Base-by-base conservation (phyloP, 64 coral and sea anemone species). In the Platygyra sinensis region DNA sequence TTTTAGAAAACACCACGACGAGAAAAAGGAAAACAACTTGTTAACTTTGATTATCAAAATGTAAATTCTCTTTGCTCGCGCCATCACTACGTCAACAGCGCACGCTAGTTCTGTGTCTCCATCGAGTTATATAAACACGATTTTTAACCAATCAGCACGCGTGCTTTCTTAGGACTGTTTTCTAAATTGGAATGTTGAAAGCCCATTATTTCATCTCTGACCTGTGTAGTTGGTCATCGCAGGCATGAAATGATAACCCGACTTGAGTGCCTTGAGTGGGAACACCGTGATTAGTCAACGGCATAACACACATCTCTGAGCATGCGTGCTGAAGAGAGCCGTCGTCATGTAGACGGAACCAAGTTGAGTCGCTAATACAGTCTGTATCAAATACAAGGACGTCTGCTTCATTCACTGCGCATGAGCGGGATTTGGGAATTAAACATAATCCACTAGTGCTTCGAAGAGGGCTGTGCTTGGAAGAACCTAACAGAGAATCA, bases 221-320 rank as follows among this genome's bases (percentile, higher is more conserved):
- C 76, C 76, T 79, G 22, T 79, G 46, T 55, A 13, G 6, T 0
- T 14, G 9, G 51, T 54, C 22, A 79, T 57, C 76, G 14, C 76
- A 79, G 1, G 76, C 76, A 57, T 29, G 24, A 79, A 46, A 79
- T 0, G 76, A 79, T 50, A 79, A 51, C 76, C 76, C 76, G 46
- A 79, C 76, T 8, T 50, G 76, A 22, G 76, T 79, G 50, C 76
- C 50, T 22, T 79, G 22, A 79, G 49, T 79, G 25, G 76, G 76
- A 7, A 55, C 46, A 12, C n/a, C 28, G 50, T 13, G 15, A 79
- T 30, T 79, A 2, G 2, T 57, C 51, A 79, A 11, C 4, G 76
- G 49, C 22, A 15, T 79, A 28, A 79, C 76, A 15, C 76, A 79
- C 76, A 79, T 79, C 49, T 79, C 76, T 55, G 76, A 79, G 51